phyloP scores from a whole-genome alignment of 2,113 vertebrate genomes.

The Nesospiza acunhae region DNA sequence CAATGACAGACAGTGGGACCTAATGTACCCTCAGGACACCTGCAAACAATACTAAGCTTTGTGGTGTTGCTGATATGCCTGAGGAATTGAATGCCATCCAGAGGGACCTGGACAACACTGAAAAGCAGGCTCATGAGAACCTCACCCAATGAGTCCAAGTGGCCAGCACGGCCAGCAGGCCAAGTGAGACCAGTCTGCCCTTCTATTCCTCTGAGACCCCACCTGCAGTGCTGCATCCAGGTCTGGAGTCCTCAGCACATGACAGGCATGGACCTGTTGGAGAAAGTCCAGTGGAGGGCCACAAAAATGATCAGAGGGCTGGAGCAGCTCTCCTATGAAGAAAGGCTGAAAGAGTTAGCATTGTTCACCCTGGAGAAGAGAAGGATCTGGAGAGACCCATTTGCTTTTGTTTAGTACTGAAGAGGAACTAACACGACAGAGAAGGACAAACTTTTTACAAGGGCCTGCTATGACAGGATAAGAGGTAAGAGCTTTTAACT shows the following conservation, averaged over 20 bases:
- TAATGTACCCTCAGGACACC: not conserved
- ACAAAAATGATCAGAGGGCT: not conserved
- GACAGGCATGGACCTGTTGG: accelerated
- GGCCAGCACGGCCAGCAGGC: not conserved
- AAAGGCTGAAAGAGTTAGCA: not conserved
- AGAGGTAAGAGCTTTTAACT: not conserved
- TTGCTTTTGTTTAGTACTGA: not conserved
- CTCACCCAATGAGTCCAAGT: not conserved
- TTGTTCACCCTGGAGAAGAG: not conserved
- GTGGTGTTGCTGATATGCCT: not conserved
- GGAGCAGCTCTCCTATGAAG: not conserved
- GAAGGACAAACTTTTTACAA: not conserved
- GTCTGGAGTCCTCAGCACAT: not conserved
- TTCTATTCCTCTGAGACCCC: not conserved
- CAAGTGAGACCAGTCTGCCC: not conserved
- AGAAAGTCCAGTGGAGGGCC: not conserved
- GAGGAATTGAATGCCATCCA: not conserved
- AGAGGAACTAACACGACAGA: not conserved
- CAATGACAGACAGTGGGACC: not conserved
- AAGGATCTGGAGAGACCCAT: not conserved
- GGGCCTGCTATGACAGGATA: not conserved
- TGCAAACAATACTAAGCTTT: not conserved
- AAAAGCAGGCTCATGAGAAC: not conserved
- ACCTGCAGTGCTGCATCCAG: not conserved
- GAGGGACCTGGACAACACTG: not conserved